phyloP scores from a whole-genome alignment of 2,888 invertebrate species.

The Orthosia cruda region DNA sequence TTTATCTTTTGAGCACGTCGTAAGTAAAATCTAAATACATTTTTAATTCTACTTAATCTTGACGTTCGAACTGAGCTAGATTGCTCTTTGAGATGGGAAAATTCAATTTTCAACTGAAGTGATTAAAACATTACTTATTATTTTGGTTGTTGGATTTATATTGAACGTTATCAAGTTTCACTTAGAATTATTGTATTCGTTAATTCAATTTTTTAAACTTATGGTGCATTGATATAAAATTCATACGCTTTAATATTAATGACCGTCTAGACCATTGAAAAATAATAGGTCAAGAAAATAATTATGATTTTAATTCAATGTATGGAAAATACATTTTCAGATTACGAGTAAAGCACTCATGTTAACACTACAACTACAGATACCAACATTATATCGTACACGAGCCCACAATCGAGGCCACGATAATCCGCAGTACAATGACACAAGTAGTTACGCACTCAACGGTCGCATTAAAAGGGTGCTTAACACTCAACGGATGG shows the following conservation, averaged over 20 bases:
- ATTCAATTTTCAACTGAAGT: constrained; percentile 36
- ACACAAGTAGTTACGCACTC: constrained; percentile 81
- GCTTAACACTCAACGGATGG: constrained; percentile 83
- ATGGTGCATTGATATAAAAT: not conserved
- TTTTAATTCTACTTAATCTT: constrained; percentile 66
- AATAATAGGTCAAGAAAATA: no score
- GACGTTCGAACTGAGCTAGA: constrained; percentile 38
- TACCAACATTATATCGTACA: not conserved
- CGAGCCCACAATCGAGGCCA: constrained; percentile 63
- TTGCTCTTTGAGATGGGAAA: constrained; percentile 48
- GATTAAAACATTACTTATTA: constrained; percentile 40
- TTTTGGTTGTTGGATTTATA: constrained; percentile 16
- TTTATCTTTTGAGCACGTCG: constrained; percentile 68
- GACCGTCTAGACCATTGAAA: no score
- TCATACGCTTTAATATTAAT: not conserved
- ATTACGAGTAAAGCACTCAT: constrained; percentile 7
- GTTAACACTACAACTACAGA: constrained; percentile 6
- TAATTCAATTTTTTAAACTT: constrained; percentile 4
- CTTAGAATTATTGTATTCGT: constrained; percentile 8
- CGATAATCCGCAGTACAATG: constrained; percentile 80
- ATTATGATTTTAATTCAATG: no score
- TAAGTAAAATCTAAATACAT: constrained; percentile 75
- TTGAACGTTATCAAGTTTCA: constrained; percentile 10
- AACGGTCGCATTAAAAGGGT: constrained; percentile 82
- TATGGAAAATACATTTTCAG: not conserved